phyloP scores from a whole-genome alignment of 2,888 invertebrate genomes.

The Chrysotoxum bicinctum region DNA sequence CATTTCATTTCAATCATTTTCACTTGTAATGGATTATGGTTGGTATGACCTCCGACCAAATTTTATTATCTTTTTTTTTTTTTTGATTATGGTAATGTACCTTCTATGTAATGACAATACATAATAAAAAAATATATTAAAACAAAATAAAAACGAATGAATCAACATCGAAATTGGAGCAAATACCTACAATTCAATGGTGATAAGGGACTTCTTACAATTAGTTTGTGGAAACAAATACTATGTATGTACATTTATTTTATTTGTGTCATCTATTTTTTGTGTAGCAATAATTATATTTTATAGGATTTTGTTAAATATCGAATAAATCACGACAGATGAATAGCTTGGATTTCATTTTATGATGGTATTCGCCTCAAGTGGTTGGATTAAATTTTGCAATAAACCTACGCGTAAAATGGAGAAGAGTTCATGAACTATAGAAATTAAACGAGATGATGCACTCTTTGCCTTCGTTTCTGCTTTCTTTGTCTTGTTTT shows the following conservation, averaged over 20 bases:
- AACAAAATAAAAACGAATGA: neutral
- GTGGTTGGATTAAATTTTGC: constrained; percentile 11
- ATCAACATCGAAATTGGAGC: neutral
- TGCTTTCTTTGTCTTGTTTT: neutral
- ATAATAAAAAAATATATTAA: neutral
- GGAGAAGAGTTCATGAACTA: constrained; percentile 44
- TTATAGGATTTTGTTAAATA: neutral
- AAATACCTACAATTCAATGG: neutral
- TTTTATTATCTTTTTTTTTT: neutral
- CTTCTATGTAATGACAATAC: no score
- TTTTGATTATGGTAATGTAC: neutral
- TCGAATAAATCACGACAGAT: neutral
- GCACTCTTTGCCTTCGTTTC: constrained; percentile 10
- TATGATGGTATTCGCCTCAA: neutral
- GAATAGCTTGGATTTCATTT: neutral
- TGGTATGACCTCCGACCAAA: no score
- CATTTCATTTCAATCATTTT: no score
- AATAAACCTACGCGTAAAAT: neutral
- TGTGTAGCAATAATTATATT: neutral
- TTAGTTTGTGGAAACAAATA: neutral
- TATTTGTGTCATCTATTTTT: neutral
- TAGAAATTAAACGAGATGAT: constrained; percentile 29
- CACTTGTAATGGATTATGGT: no score
- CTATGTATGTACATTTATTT: no score
- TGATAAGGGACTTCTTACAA: neutral